Base-by-base conservation (phyloP, 2,113 vertebrate species). In the Brachyhypopomus gauderio region DNA sequence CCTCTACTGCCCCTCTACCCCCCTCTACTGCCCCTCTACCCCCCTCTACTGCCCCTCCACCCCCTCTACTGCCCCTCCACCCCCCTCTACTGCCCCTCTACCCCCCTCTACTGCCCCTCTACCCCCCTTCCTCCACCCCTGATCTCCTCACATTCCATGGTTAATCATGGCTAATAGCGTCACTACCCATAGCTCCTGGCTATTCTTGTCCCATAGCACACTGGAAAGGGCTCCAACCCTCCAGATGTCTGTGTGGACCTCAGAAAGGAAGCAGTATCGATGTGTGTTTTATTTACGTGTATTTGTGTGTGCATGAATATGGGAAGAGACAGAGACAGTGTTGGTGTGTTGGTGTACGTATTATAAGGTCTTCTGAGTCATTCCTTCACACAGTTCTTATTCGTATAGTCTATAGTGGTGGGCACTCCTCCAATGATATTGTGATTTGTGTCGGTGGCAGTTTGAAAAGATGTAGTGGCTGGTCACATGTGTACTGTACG, bases 141-240 rank as follows among this genome's bases (percentile, higher is more conserved):
- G 38, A 55, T 72, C 79, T 74, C 75, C 87, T 86, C 20, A 86
- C 85, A 86, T 87, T 88, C 84, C 90, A 87, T 86, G 86, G 85
- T 90, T 88, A 88, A 85, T 87, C 90, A 79, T 87, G 86, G 85
- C 59, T 16, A 83, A 86, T 48, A 70, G 86, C 86, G 85, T 89
- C 88, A 89, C 84, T 83, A 76, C 62, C 67, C 48, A 73, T 84
- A 4, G 71, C 82, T 84, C 11, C 72, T 30, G 56, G 85, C 82
- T 70, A 64, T 79, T 84, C 77, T 64, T 74, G 69, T 67, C 52
- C 72, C 74, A 88, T 87, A 89, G 79, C 85, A 59, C 78, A 84
- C 64, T 72, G 78, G 72, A 81, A 52, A 81, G 72, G 34, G 62
- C 72, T 72, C 63, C 52, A 69, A 30, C 25, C 45, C 79, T 80